These are phyloP conservation scores for Trachops cirrhosus DNA, from an alignment of 2,797 vertebrate species.

Conservation along the genomic window DNA sequence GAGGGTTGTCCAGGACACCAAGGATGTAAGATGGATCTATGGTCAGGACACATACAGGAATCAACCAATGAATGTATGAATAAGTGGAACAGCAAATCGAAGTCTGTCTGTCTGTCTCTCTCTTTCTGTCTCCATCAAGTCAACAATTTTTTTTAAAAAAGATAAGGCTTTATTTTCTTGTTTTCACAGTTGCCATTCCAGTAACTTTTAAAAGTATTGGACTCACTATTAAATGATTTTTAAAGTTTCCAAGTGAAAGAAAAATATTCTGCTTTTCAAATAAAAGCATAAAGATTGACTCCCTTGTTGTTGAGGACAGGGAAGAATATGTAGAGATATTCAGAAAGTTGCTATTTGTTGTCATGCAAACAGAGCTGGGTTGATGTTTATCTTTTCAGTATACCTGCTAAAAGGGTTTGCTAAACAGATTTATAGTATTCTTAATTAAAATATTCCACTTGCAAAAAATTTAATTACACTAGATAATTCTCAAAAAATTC, in stretches of 20 bases:
- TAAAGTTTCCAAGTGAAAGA: neutral
- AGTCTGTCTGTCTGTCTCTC: too few relatives aligned
- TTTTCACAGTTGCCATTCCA: neutral
- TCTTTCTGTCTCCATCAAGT: too few relatives aligned
- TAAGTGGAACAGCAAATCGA: too few relatives aligned
- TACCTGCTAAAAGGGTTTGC: neutral
- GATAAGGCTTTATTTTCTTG: neutral
- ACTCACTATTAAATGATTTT: neutral
- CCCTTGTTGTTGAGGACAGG: neutral
- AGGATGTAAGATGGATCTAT: too few relatives aligned
- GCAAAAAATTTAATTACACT: neutral
- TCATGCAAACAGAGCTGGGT: neutral
- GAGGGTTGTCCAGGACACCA: too few relatives aligned
- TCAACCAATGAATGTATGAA: too few relatives aligned
- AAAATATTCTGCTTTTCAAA: neutral
- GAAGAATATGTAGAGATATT: neutral
- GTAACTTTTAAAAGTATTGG: neutral
- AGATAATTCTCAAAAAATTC: neutral
- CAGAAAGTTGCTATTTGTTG: neutral
- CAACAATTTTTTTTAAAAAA: neutral
- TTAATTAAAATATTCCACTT: slow-evolving; percentile 16
- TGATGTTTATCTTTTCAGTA: neutral
- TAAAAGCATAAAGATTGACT: neutral
- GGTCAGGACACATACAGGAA: too few relatives aligned
- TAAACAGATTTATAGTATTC: neutral